phyloP scores from a whole-genome alignment of 2,888 invertebrate species.

The Liopterus haemorrhoidalis region DNA sequence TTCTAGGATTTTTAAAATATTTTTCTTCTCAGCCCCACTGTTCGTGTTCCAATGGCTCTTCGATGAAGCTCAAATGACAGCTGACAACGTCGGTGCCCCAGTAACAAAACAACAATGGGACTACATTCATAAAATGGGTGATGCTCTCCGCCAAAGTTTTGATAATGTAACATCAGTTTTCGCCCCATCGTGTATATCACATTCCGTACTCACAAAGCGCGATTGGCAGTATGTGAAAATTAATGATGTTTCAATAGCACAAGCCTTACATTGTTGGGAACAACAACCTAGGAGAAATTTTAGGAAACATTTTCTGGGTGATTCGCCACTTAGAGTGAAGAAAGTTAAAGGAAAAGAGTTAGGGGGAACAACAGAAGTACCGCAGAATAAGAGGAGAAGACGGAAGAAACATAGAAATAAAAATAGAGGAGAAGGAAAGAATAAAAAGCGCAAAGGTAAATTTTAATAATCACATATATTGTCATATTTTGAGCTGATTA shows the following conservation, averaged over 20 bases:
- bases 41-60: conserved; percentile 94
- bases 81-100: conserved; percentile 85
- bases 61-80: conserved; percentile 90
- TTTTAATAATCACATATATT: conserved; percentile 5
- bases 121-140: conserved; percentile 85
- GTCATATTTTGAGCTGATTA: background rate
- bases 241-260: conserved; percentile 75
- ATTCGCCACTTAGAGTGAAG: conserved; percentile 29
- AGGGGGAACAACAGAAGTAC: conserved; percentile 32
- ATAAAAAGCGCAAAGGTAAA: conserved; percentile 37
- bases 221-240: conserved; percentile 82
- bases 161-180: conserved; percentile 83
- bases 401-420: conserved; percentile 35
- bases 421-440: conserved; percentile 29
- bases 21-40: conserved; percentile 61
- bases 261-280: conserved; percentile 88
- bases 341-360: conserved; percentile 35
- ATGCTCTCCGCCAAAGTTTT: conserved; percentile 73
- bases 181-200: conserved; percentile 89
- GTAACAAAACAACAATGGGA: conserved; percentile 89
- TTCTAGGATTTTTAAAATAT: conserved; percentile 2
- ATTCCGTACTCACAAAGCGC: conserved; percentile 78
- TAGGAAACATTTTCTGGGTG: conserved; percentile 25
- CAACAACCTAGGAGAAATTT: conserved; percentile 46
- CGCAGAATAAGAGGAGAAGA: conserved; percentile 31